A percentile compares a stretch with the other conserved stretches of the same genome.
phyloP scores from a whole-genome alignment of 2,888 invertebrate genomes.

The Toxonevra muliebris region DNA sequence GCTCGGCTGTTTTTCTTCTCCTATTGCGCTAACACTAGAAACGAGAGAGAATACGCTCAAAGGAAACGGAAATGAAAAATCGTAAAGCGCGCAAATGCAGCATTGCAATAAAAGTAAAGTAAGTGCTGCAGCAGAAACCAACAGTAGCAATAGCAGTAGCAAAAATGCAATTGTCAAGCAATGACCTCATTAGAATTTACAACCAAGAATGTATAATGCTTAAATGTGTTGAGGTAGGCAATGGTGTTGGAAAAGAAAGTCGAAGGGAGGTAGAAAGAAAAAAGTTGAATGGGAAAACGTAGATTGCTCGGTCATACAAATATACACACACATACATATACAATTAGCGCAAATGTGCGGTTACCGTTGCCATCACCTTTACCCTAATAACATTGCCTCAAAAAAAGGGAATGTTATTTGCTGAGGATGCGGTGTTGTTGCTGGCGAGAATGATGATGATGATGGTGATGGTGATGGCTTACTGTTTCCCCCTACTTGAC shows the following conservation, averaged over 20 bases:
- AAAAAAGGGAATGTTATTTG: background rate
- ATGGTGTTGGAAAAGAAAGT: too few relatives aligned
- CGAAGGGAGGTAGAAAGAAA: too few relatives aligned
- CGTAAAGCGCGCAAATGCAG: conserved; percentile 4
- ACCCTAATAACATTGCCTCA: background rate
- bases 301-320: background rate
- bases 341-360: conserved; percentile 23
- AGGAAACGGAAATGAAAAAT: conserved; percentile 11
- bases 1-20: background rate
- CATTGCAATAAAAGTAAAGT: conserved; percentile 6
- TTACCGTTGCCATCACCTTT: conserved; percentile 3
- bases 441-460: conserved; percentile 21
- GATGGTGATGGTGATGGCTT: conserved; percentile 17
- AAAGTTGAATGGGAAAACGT: background rate
- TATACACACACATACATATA: background rate
- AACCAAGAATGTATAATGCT: background rate
- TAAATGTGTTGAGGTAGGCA: background rate
- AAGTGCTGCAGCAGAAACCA: conserved; percentile 14
- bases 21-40: background rate
- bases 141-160: conserved; percentile 22
- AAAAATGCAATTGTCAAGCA: conserved; percentile 60
- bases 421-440: background rate
- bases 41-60: background rate
- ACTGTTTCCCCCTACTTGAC: too few relatives aligned
- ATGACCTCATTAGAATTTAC: conserved; percentile 58